Evolutionary conservation across 2,888 invertebrate genomes (phyloP), one percentile per base, ranked within the genome.

Genomic region (Leptarthrus brevirostris): DNA sequence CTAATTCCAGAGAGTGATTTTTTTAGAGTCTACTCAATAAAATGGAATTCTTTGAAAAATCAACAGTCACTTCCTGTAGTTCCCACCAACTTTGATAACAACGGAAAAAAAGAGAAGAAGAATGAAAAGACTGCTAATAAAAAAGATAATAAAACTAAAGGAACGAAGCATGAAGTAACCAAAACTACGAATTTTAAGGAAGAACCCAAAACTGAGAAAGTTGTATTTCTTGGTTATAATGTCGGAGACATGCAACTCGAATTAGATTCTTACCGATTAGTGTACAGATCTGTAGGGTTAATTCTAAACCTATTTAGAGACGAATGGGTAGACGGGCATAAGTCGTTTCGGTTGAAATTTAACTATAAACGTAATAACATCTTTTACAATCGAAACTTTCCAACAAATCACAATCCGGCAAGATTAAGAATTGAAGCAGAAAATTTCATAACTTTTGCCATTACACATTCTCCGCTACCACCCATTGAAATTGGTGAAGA

Each of bases 351-450:
- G 6, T 24, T 64, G 14, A 6, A 22, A n/a, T 6, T 64, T 10
- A n/a, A 20, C 1, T n/a, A 47, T 44, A 12, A 14, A 1, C 8
- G 26, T 8, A 20, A 64, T 2, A 18, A 1, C 22, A 26, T 74
- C 18, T 66, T 74, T 6, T 54, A 18, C 22, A 64, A 34, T 22
- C 58, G 53, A 34, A 16, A 26, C 2, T 30, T 49, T 20, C 72
- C 66, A 12, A 16, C 47, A 4, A 47, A 40, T 14, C 24, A 47
- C n/a, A n/a, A 44, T 24, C 8, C 36, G 12, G 40, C 64, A 24
- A 64, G 2, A 24, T 14, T 64, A 3, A 64, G 44, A 24, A 64
- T 64, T 47, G 64, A 64, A 40, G 22, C 44, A 14, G 6, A 44
- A 8, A 64, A 40, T 47, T 6, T 8, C 2, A 64, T 64, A 2